These are phyloP conservation scores for Melanostigma gelatinosum DNA, from an alignment of 2,113 vertebrate species.

Conservation along the genomic window DNA sequence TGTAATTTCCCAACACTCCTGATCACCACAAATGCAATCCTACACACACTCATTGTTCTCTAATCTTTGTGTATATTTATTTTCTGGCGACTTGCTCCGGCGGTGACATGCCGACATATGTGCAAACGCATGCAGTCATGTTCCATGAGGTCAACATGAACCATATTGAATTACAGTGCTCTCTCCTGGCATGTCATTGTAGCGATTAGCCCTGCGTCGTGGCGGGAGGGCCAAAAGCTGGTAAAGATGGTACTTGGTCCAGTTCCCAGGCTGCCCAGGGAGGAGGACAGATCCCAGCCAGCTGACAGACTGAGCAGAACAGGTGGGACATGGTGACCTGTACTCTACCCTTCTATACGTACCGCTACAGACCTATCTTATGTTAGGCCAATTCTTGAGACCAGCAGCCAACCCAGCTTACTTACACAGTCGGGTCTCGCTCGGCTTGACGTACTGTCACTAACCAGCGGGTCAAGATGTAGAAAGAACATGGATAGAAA, in stretches of 20 bases:
- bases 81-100: background rate
- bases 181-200: conserved; percentile 16
- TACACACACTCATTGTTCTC: background rate
- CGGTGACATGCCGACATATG: background rate
- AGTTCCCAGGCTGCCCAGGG: conserved; percentile 79
- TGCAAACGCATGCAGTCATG: background rate
- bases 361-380: background rate
- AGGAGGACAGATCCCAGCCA: conserved; percentile 77
- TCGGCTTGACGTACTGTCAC: background rate
- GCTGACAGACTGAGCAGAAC: conserved; percentile 81
- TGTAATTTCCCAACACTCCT: background rate
- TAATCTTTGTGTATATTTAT: background rate
- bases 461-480: background rate
- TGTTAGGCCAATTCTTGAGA: background rate
- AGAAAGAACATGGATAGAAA: conserved; percentile 1
- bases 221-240: conserved; percentile 94
- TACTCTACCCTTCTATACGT: conserved; percentile 36
- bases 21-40: background rate
- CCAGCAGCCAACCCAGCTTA: background rate
- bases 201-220: conserved; percentile 89
- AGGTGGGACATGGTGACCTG: conserved; percentile 71
- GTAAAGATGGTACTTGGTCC: conserved; percentile 93
- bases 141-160: background rate
- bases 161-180: background rate
- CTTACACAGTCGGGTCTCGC: background rate